phyloP scores from a whole-genome alignment of 2,797 vertebrate genomes.

The Pantherophis vulpinus region DNA sequence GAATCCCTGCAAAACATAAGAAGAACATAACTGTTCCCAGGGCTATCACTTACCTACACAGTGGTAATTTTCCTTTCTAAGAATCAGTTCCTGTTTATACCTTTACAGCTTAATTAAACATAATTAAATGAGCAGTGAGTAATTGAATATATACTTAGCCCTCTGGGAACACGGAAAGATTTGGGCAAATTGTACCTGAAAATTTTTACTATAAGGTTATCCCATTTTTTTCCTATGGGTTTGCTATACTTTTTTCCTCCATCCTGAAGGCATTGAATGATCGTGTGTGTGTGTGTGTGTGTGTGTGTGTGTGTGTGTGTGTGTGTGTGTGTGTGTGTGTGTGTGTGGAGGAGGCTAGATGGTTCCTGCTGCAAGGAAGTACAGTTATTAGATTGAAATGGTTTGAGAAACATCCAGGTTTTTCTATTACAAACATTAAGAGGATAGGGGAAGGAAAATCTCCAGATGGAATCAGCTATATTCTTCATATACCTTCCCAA shows the following conservation, averaged over 20 bases:
- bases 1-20: neutral
- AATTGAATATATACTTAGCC: neutral
- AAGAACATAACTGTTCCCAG: neutral
- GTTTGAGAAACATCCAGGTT: neutral
- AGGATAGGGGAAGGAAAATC: neutral
- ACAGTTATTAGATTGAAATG: neutral
- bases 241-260: neutral
- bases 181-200: neutral
- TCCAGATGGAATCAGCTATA: neutral
- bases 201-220: constrained; percentile 2
- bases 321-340: neutral
- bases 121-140: neutral
- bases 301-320: neutral
- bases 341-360: neutral
- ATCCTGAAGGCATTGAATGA: neutral
- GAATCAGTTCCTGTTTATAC: neutral
- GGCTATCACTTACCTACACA: neutral
- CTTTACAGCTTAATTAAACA: constrained; percentile 9
- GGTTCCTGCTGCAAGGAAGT: neutral
- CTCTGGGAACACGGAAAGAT: neutral
- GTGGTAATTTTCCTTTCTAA: neutral
- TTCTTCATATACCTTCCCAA: neutral
- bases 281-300: neutral
- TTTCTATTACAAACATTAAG: neutral
- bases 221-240: neutral